Percentiles rank a stretch among this genome's conserved stretches.
These are phyloP conservation scores for Coregonus sp. DNA, from an alignment of 2,797 vertebrate species.

Conservation along the genomic window DNA sequence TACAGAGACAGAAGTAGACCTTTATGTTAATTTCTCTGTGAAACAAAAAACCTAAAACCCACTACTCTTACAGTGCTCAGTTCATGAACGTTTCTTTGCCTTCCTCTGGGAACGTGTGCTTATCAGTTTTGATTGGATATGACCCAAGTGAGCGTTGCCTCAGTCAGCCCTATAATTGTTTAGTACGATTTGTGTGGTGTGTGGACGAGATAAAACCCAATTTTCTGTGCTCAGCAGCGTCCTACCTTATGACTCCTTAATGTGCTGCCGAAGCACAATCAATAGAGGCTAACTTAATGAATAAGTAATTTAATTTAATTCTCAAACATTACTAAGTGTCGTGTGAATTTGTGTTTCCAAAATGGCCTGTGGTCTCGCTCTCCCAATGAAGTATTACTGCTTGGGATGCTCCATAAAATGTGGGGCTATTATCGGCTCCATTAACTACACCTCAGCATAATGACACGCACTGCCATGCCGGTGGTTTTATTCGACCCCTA, in stretches of 20 bases:
- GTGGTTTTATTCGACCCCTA: constrained; percentile 57
- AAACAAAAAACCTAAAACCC: not conserved
- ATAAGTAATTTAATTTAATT: constrained; percentile 34
- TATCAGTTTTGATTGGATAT: not conserved
- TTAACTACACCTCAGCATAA: constrained; percentile 65
- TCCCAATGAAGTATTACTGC: constrained; percentile 39
- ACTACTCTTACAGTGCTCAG: not conserved
- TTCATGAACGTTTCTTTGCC: not conserved
- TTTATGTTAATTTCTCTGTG: not conserved
- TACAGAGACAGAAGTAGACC: no score
- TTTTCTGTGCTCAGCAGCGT: constrained; percentile 4
- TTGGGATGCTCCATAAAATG: constrained; percentile 61
- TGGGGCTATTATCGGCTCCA: constrained; percentile 66
- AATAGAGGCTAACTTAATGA: constrained; percentile 39
- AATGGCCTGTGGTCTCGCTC: constrained; percentile 11
- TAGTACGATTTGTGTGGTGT: not conserved
- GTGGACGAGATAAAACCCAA: not conserved
- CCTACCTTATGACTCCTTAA: constrained; percentile 14
- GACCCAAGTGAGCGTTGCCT: not conserved
- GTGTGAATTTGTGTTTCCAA: constrained; percentile 21
- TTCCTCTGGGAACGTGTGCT: not conserved
- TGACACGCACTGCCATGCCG: constrained; percentile 43
- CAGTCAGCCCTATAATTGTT: constrained; percentile 5
- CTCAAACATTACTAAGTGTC: constrained; percentile 32
- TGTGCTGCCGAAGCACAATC: constrained; percentile 33